Percentiles rank a stretch among this genome's conserved stretches.
Conservation (phyloP, 2,113 vertebrate species). For the Prunella himalayana region DNA sequence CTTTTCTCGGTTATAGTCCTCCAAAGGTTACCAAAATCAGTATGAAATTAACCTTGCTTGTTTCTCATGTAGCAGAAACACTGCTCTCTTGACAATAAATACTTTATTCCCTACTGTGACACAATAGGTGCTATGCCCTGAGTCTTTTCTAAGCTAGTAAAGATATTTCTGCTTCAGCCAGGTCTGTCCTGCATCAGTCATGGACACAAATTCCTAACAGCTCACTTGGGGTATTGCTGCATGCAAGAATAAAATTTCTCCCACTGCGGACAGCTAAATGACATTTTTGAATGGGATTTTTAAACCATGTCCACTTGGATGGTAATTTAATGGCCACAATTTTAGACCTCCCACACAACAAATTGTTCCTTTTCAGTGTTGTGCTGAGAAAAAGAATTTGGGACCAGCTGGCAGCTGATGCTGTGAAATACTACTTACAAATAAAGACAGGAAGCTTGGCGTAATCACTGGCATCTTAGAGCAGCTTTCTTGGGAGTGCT, state of each 20-base stretch:
- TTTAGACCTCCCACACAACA: conserved; percentile 58
- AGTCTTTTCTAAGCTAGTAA: conserved; percentile 7
- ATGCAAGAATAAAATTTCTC: neutral
- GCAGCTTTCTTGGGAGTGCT: conserved; percentile 44
- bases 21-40: conserved; percentile 44
- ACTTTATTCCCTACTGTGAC: conserved; percentile 15
- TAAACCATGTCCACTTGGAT: conserved; percentile 51
- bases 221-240: neutral
- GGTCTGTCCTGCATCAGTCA: neutral
- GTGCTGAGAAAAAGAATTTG: conserved; percentile 15
- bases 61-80: conserved; percentile 31
- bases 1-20: conserved; percentile 47
- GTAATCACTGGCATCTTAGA: conserved; percentile 31
- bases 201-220: neutral
- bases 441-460: conserved; percentile 47
- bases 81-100: conserved; percentile 31
- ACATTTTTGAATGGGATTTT: conserved; percentile 44
- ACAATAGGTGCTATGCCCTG: neutral
- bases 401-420: conserved; percentile 55
- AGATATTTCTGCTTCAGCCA: neutral
- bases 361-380: conserved; percentile 59
- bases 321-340: conserved; percentile 55
- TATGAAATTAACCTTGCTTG: conserved; percentile 63
- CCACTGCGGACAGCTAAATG: conserved; percentile 23
- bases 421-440: conserved; percentile 12